Base-by-base conservation (phyloP, 2,888 invertebrate genomes). In the Mylabris sibirica region DNA sequence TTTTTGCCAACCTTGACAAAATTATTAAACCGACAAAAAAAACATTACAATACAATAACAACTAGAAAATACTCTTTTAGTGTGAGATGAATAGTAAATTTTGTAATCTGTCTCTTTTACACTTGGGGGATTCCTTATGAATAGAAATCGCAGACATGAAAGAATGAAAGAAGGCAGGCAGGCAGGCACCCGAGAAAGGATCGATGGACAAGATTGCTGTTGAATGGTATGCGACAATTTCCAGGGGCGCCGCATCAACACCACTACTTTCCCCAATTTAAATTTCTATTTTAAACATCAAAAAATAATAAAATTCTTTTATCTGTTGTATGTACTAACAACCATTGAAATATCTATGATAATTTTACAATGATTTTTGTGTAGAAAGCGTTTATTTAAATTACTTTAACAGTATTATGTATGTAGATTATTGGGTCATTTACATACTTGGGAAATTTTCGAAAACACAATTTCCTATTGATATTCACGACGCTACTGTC, bases 371-470 rank as follows among this genome's bases (percentile, higher is more conserved):
- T 53, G 2, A 53, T 53, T 53, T 53, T 24, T 53, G 53, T 53
- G 22, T 53, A 53, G 53, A 53, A 53, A 53, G 53, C 53, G 53
- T 53, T 53, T 53, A 53, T 53, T 53, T 4, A 53, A 53, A 53
- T 53, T 20, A 53, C 12, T 53, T 24, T 22, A 53, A 53, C 17
- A 8, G 20, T 49, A 49, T 22, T 24, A 53, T 49, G 20, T 20
- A 53, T 53, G 24, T 53, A 24, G 53, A 53, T 53, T 24, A 24
- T 8, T 53, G 53, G 53, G 53, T 53, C 53, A 24, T 24, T 53
- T 53, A 12, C 24, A 53, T 53, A 53, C 53, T 53, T 24, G 53
- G 53, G 24, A 53, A 24, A 53, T 24, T 11, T 24, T 53, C 11
- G 6, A 20, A 49, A 20, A 49, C n/a, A 44, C 5, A 44, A 44